Conservation (phyloP, 2,797 vertebrate genomes). For the Myotis pilosus region DNA sequence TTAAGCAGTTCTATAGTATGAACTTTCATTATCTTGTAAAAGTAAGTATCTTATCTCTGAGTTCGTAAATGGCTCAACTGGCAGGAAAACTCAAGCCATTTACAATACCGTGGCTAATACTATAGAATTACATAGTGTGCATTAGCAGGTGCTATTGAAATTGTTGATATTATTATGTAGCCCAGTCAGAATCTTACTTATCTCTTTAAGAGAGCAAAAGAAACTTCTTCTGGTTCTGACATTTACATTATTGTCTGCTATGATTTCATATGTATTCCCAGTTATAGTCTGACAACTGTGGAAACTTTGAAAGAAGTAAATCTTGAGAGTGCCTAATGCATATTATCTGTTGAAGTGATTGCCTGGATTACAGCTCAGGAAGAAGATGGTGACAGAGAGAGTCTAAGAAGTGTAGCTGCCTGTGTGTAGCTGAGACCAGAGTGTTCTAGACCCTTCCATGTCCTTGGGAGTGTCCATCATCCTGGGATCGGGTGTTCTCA, state of each 20-base stretch:
- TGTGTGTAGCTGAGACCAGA: background rate
- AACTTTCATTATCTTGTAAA: background rate
- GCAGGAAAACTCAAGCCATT: background rate
- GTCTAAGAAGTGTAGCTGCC: background rate
- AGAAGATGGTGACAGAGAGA: background rate
- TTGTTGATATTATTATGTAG: background rate
- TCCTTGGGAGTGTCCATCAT: background rate
- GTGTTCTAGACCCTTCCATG: background rate
- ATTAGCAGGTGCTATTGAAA: background rate
- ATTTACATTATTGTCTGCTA: background rate
- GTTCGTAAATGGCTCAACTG: background rate
- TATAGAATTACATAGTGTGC: background rate
- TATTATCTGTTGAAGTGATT: slow-evolving; percentile 1
- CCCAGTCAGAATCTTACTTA: background rate
- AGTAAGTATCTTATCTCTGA: background rate
- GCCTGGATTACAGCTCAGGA: background rate
- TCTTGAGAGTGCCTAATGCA: background rate
- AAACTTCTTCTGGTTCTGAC: background rate
- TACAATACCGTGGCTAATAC: background rate
- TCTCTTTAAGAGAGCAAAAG: background rate
- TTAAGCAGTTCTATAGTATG: background rate
- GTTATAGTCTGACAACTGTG: background rate
- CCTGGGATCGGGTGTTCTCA: background rate
- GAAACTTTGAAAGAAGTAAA: background rate
- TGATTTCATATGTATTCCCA: background rate